A percentile compares a stretch with the other conserved stretches of the same genome.
Evolutionary conservation across 2,113 vertebrate genomes (phyloP).

Genomic region (Sphaerodactylus townsendi): DNA sequence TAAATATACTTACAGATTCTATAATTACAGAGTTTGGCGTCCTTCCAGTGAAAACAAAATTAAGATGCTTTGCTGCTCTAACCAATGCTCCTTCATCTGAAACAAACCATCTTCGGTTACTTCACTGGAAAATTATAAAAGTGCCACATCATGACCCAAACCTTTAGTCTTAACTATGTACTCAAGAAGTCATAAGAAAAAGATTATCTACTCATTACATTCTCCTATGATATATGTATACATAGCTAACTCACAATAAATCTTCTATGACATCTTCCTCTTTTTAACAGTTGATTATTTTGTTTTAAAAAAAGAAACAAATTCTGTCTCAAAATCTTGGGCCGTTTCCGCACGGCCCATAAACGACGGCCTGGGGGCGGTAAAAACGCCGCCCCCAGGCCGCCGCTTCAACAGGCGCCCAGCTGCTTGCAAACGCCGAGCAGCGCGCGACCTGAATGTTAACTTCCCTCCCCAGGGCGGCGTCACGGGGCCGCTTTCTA

Average conservation of each 20-base stretch:
- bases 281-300: background rate
- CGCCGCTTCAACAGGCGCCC: too few species aligned
- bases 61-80: constrained; percentile 88
- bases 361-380: too few species aligned
- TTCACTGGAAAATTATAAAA: constrained; percentile 16
- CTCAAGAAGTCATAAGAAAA: too few species aligned
- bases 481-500: too few species aligned
- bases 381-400: too few species aligned
- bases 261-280: background rate
- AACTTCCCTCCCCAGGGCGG: too few species aligned
- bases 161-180: background rate
- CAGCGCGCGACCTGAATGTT: too few species aligned
- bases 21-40: constrained; percentile 94
- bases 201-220: too few species aligned
- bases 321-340: background rate
- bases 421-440: too few species aligned
- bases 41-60: constrained; percentile 93
- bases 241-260: background rate
- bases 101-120: constrained; percentile 33
- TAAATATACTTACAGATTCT: constrained; percentile 82
- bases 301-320: background rate
- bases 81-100: constrained; percentile 96
- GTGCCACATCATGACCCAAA: background rate
- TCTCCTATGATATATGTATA: background rate
- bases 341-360: too few species aligned